Evolutionary conservation across 2,113 vertebrate genomes (phyloP).

Genomic region (Pteruthius melanotis): DNA sequence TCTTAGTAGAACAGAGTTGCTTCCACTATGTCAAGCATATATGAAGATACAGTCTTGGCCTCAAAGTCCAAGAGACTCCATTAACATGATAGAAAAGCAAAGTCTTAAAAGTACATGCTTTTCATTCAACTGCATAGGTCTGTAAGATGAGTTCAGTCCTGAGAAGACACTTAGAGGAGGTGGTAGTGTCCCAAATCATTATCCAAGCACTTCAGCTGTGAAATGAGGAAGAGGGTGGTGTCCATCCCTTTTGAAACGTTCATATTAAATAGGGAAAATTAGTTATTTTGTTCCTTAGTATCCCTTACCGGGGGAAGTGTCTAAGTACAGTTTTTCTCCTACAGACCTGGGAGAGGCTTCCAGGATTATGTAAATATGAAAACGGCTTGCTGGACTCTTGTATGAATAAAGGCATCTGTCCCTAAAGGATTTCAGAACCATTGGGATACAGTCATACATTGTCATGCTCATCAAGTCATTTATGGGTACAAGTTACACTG

Average conservation of each 20-base stretch:
- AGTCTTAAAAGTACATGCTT: neutral
- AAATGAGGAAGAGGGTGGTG: neutral
- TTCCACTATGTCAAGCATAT: neutral
- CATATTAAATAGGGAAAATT: neutral
- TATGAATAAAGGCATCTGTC: neutral
- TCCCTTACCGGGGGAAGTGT: neutral
- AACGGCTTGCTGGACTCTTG: neutral
- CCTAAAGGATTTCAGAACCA: neutral
- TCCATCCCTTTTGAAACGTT: neutral
- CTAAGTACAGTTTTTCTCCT: neutral
- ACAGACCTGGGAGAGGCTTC: neutral
- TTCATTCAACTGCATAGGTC: fast-evolving
- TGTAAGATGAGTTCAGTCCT: neutral
- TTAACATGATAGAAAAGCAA: neutral
- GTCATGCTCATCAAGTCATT: neutral
- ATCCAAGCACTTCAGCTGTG: neutral
- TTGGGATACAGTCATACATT: neutral
- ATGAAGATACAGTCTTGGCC: neutral
- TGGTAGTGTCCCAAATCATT: neutral
- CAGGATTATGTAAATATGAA: neutral
- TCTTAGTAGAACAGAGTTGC: neutral
- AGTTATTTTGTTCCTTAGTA: neutral
- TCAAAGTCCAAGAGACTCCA: neutral
- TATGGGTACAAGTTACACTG: neutral
- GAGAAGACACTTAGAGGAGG: neutral